Conservation (phyloP, 1,140 invertebrate genomes). For the Melanaphis sacchari region DNA sequence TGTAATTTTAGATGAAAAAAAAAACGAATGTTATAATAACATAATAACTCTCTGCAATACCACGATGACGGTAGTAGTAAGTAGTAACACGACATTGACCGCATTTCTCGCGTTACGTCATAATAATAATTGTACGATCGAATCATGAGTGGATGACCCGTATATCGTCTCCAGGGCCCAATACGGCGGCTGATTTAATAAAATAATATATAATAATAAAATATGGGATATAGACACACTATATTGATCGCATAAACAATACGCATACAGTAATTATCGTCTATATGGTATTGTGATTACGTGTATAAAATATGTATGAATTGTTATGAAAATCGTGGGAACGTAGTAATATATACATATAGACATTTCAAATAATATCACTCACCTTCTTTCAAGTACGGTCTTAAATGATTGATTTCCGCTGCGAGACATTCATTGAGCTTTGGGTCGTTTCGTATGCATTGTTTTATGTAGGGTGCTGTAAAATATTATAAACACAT, state of each 20-base stretch:
- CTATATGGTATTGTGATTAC: not conserved
- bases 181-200: not conserved
- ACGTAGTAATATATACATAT: not conserved
- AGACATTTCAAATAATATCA: not conserved
- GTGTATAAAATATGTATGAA: not conserved
- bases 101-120: constrained; percentile 31
- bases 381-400: constrained; percentile 68
- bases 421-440: constrained; percentile 70
- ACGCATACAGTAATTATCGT: not conserved
- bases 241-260: not conserved
- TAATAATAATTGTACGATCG: not conserved
- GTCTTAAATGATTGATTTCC: constrained; percentile 71
- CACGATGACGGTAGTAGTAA: not conserved
- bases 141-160: constrained; percentile 20
- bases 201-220: not conserved
- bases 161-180: constrained; percentile 4
- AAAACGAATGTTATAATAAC: not conserved
- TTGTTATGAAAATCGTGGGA: not conserved
- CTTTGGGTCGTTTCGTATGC: constrained; percentile 71
- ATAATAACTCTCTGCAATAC: not conserved
- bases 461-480: constrained; percentile 77
- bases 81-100: constrained; percentile 33
- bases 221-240: not conserved
- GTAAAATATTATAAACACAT: constrained; percentile 56
- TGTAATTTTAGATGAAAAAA: not conserved